These are phyloP conservation scores for Caenorhabditis sinica DNA, from an alignment of 2,888 invertebrate species.

Conservation along the genomic window DNA sequence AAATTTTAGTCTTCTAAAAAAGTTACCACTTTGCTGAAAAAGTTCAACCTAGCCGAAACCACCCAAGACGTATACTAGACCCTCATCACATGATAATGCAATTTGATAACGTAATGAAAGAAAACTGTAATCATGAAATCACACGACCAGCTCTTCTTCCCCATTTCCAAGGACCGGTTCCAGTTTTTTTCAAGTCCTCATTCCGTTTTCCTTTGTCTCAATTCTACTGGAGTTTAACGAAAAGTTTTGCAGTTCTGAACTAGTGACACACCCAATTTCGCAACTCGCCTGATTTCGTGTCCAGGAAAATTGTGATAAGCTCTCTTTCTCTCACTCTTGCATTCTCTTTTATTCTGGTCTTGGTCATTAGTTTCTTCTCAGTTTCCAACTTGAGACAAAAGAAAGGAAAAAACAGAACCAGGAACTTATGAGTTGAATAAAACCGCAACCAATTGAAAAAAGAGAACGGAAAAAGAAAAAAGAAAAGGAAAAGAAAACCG, in stretches of 20 bases:
- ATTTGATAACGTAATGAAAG: conserved; percentile 35
- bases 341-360: conserved; percentile 9
- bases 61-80: conserved; percentile 21
- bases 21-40: not conserved
- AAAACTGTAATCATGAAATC: conserved; percentile 44
- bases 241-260: conserved; percentile 21
- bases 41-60: conserved; percentile 15
- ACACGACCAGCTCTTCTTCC: conserved; percentile 48
- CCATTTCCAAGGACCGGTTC: conserved; percentile 42
- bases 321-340: not conserved
- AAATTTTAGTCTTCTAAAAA: not conserved
- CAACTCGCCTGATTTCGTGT: conserved; percentile 38
- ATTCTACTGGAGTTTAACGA: conserved; percentile 13
- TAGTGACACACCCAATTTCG: conserved; percentile 56
- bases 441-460: conserved; percentile 5
- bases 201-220: conserved; percentile 39
- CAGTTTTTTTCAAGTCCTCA: not conserved
- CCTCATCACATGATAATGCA: conserved; percentile 31
- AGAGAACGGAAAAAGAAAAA: not conserved
- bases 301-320: conserved; percentile 47
- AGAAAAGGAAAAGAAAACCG: conserved; percentile 25
- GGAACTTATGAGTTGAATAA: not conserved
- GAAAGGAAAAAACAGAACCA: not conserved
- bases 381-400: not conserved
- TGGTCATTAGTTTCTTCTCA: conserved; percentile 40